phyloP scores from a whole-genome alignment of 2,113 vertebrate species.

The Oncorhynchus masou region DNA sequence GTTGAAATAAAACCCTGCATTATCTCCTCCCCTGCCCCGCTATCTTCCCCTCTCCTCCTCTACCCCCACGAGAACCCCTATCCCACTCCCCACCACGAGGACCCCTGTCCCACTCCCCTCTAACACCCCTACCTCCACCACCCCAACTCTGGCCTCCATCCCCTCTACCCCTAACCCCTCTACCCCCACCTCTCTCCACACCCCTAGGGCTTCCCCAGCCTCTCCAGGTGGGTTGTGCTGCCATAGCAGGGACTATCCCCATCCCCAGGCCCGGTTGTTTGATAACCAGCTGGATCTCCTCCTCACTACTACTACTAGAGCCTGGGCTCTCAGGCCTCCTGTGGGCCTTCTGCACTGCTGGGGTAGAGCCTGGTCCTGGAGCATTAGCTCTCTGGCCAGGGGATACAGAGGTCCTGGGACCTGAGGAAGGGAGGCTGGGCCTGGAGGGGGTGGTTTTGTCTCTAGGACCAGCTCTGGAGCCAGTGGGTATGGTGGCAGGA shows the following conservation, averaged over 20 bases:
- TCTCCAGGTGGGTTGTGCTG: background rate
- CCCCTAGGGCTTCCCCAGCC: background rate
- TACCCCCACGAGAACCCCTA: conserved; percentile 46
- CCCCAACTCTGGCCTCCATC: too few relatives aligned
- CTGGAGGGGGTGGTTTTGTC: background rate
- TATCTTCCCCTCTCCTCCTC: conserved; percentile 37
- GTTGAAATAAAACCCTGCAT: conserved; percentile 55
- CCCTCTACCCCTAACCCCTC: background rate
- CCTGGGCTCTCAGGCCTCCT: background rate
- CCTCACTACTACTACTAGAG: conserved; percentile 41
- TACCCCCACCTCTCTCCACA: conserved; percentile 59
- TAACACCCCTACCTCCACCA: too few relatives aligned
- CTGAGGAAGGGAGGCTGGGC: background rate
- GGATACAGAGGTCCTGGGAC: background rate
- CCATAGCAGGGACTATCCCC: background rate
- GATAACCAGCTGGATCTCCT: conserved; percentile 64
- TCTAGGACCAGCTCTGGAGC: background rate
- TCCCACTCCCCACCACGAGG: too few relatives aligned
- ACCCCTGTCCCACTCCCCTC: too few relatives aligned
- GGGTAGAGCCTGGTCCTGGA: background rate
- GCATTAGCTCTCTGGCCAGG: background rate
- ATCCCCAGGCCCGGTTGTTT: conserved; percentile 36
- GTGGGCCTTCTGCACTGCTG: background rate
- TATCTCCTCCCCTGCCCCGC: background rate
- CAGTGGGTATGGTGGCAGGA: background rate